These are phyloP conservation scores for Drosophila albomicans DNA, from an alignment of 1,140 invertebrate species.

Conservation along the genomic window DNA sequence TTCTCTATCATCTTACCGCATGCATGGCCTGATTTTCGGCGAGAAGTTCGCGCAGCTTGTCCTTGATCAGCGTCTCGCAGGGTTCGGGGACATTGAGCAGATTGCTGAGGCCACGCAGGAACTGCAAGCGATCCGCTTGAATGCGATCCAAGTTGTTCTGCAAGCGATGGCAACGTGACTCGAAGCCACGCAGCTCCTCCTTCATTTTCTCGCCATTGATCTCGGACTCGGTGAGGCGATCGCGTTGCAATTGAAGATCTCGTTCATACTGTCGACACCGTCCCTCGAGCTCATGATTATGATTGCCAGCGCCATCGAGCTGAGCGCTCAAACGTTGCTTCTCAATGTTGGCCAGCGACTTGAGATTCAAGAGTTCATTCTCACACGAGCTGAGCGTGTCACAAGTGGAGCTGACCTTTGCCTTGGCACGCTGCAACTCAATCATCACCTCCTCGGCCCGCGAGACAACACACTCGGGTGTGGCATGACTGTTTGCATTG, in stretches of 20 bases:
- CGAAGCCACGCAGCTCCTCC: conserved; percentile 82
- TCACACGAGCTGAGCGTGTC: conserved; percentile 81
- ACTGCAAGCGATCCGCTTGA: conserved; percentile 79
- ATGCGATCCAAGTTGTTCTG: conserved; percentile 79
- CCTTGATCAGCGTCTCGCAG: conserved; percentile 90
- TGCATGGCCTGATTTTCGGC: conserved; percentile 91
- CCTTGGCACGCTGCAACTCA: conserved; percentile 87
- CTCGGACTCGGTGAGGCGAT: conserved; percentile 80
- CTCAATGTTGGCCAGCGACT: conserved; percentile 77
- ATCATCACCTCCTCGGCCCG: conserved; percentile 91
- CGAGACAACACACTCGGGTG: conserved; percentile 89
- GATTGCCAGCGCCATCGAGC: conserved; percentile 72
- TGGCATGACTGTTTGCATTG: conserved; percentile 85
- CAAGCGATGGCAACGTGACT: conserved; percentile 81
- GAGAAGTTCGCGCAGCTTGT: conserved; percentile 90
- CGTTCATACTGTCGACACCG: conserved; percentile 78
- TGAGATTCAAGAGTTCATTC: conserved; percentile 76
- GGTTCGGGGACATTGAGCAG: conserved; percentile 86
- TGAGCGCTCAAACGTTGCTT: conserved; percentile 79
- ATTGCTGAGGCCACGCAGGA: conserved; percentile 71
- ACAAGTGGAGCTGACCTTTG: conserved; percentile 85
- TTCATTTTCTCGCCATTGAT: conserved; percentile 81
- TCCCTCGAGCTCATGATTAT: conserved; percentile 80
- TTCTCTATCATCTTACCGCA: conserved; percentile 85
- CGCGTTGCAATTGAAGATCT: conserved; percentile 78